phyloP scores from a whole-genome alignment of 2,797 vertebrate genomes.

The Luscinia luscinia region DNA sequence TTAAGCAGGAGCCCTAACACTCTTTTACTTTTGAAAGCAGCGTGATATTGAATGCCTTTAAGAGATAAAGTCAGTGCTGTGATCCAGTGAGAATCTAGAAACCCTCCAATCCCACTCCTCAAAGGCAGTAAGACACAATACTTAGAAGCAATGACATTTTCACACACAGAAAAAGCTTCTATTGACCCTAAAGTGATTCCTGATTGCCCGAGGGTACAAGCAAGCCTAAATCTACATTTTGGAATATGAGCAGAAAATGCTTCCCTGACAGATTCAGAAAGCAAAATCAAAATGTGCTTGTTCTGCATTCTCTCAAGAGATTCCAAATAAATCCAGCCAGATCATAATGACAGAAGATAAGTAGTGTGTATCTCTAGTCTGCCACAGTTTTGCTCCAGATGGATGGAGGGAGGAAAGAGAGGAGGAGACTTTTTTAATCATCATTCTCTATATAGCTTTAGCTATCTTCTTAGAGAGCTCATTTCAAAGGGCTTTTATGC shows the following conservation, averaged over 20 bases:
- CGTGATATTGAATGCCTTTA: neutral
- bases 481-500: neutral
- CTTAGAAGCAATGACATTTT: slow-evolving; percentile 7
- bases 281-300: slow-evolving; percentile 21
- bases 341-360: slow-evolving; percentile 33
- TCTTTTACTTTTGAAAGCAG: neutral
- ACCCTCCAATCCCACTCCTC: neutral
- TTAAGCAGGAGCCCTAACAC: neutral
- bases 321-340: slow-evolving; percentile 23
- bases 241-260: neutral
- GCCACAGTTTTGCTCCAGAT: slow-evolving; percentile 51
- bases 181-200: neutral
- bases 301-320: neutral
- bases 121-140: neutral
- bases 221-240: neutral
- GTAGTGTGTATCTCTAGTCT: slow-evolving; percentile 8
- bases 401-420: slow-evolving; percentile 53
- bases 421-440: slow-evolving; percentile 41
- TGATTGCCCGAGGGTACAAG: neutral
- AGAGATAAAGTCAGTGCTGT: neutral
- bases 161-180: neutral
- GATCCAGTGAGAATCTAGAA: neutral
- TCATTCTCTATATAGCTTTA: slow-evolving; percentile 14
- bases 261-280: slow-evolving; percentile 1
- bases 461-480: neutral